phyloP scores from a whole-genome alignment of 2,797 vertebrate genomes.

The Apodemus agrarius region DNA sequence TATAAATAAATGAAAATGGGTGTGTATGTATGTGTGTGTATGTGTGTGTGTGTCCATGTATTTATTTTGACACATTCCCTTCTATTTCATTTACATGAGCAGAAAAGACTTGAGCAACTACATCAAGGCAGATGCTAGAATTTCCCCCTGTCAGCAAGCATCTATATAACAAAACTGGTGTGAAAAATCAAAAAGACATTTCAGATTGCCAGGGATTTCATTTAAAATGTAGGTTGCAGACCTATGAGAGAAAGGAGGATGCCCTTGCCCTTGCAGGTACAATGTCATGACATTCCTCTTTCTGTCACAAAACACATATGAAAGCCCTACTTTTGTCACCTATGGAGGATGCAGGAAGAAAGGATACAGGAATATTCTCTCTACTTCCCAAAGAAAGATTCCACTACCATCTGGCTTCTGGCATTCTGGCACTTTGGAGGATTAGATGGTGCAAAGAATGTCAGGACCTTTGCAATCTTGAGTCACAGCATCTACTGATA shows the following conservation, averaged over 20 bases:
- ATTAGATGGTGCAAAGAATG: not conserved
- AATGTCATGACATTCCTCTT: not conserved
- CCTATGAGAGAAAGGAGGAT: not conserved
- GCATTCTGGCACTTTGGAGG: not conserved
- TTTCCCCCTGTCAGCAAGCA: not conserved
- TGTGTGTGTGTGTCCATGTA: not conserved
- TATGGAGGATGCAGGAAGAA: not conserved
- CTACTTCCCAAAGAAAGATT: not conserved
- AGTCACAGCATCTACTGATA: too few relatives aligned
- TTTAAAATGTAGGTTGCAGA: constrained; percentile 11
- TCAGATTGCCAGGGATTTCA: not conserved
- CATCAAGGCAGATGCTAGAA: not conserved
- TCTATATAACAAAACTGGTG: not conserved
- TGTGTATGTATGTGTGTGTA: not conserved
- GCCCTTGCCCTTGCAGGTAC: not conserved
- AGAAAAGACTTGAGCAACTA: not conserved
- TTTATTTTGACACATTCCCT: not conserved
- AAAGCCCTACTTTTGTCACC: not conserved
- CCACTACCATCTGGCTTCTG: not conserved
- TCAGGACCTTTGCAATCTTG: not conserved
- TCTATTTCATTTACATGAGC: not conserved
- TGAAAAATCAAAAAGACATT: constrained; percentile 27
- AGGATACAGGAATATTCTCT: accelerated
- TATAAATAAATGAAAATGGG: not conserved
- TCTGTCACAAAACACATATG: not conserved